Conservation (phyloP, 2,888 invertebrate genomes). For the Lithophane semibrunnea region DNA sequence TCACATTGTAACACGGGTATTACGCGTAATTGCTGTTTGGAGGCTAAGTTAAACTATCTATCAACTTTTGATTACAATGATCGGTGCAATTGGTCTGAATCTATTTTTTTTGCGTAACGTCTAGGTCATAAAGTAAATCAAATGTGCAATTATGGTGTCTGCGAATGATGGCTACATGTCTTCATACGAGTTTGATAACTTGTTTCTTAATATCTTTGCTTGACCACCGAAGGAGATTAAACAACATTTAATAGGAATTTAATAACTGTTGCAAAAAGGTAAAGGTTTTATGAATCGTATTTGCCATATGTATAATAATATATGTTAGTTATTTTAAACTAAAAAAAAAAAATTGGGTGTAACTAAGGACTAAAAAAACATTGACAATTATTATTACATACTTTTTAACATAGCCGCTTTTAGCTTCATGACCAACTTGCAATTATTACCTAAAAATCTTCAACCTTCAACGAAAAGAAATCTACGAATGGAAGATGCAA, state of each 20-base stretch:
- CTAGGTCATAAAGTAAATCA: conserved; percentile 5
- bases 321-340: no score
- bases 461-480: not conserved
- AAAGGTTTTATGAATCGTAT: not conserved
- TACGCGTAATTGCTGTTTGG: conserved; percentile 49
- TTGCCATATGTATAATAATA: no score
- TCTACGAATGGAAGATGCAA: conserved; percentile 13
- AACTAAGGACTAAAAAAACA: not conserved
- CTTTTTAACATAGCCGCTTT: no score
- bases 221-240: conserved; percentile 12
- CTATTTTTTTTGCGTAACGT: conserved; percentile 46
- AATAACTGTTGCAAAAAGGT: conserved; percentile 28
- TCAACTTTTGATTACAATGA: conserved; percentile 54
- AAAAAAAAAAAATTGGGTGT: no score
- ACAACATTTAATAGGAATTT: not conserved
- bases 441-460: not conserved
- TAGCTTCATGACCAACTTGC: not conserved
- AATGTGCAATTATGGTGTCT: conserved; percentile 39
- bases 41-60: conserved; percentile 34
- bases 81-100: conserved; percentile 44
- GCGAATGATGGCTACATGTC: conserved; percentile 43
- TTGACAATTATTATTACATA: not conserved
- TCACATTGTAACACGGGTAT: conserved; percentile 58
- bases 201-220: conserved; percentile 30
- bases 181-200: conserved; percentile 31